phyloP scores from a whole-genome alignment of 2,113 vertebrate genomes.

The Sebastes schlegelii region DNA sequence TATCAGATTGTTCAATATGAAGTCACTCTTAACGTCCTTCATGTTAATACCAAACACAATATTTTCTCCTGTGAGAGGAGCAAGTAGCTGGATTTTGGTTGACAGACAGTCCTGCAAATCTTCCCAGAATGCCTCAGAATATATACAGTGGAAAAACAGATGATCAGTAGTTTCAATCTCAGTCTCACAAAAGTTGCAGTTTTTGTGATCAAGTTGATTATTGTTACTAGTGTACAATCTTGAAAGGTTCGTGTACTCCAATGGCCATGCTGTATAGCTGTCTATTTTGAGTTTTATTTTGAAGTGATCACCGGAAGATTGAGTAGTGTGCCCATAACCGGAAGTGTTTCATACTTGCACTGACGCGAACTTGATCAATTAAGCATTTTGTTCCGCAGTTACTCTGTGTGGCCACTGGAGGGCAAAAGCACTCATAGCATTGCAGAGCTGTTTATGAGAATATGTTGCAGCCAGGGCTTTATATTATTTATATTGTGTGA shows the following conservation, averaged over 20 bases:
- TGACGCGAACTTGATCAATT: not conserved
- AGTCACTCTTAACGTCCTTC: too few relatives aligned
- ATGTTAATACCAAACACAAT: too few relatives aligned
- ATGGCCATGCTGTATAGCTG: not conserved
- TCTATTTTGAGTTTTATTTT: conserved; percentile 7
- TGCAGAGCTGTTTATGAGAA: not conserved
- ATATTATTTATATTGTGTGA: not conserved
- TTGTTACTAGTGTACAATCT: not conserved
- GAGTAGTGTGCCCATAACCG: not conserved
- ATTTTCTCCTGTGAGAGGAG: too few relatives aligned
- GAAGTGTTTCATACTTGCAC: not conserved
- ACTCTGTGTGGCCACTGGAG: not conserved
- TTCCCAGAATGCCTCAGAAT: too few relatives aligned
- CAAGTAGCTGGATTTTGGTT: too few relatives aligned
- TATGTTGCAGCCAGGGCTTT: not conserved
- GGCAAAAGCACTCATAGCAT: not conserved
- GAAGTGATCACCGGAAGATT: not conserved
- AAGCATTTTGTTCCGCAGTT: not conserved
- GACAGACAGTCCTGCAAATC: too few relatives aligned
- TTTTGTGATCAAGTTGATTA: too few relatives aligned
- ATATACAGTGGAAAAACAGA: too few relatives aligned
- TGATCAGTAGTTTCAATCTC: too few relatives aligned
- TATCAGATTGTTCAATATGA: too few relatives aligned
- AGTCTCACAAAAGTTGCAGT: too few relatives aligned
- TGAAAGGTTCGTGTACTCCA: not conserved